phyloP scores from a whole-genome alignment of 2,888 invertebrate species.

The Rhingia rostrata region DNA sequence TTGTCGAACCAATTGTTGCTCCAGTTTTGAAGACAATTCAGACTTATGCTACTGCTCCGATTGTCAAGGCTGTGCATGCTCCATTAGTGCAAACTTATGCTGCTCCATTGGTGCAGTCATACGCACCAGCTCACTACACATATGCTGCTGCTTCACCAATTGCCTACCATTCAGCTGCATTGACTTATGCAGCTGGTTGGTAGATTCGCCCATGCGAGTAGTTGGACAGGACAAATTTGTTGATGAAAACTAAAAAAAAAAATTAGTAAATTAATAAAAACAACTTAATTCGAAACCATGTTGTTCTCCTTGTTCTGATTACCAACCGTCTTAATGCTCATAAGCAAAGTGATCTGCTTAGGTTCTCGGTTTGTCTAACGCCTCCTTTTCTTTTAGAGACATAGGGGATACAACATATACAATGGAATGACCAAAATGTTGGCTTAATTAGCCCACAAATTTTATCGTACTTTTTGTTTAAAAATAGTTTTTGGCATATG shows the following conservation, averaged over 20 bases:
- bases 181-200: conserved; percentile 66
- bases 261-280: not conserved
- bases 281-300: too few relatives aligned
- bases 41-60: conserved; percentile 52
- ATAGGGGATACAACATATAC: too few relatives aligned
- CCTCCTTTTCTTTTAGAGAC: too few relatives aligned
- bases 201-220: not conserved
- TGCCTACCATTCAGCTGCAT: conserved; percentile 6
- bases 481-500: too few relatives aligned
- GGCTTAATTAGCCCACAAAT: too few relatives aligned
- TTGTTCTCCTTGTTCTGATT: too few relatives aligned
- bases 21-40: conserved; percentile 77
- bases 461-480: too few relatives aligned
- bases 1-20: conserved; percentile 78
- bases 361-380: too few relatives aligned
- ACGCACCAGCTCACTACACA: conserved; percentile 19
- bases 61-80: conserved; percentile 23
- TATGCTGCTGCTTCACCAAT: conserved; percentile 72
- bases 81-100: conserved; percentile 65
- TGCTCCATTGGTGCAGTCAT: conserved; percentile 1
- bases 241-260: not conserved
- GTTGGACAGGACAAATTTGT: conserved; percentile 11
- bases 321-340: too few relatives aligned
- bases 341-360: too few relatives aligned
- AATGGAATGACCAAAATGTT: too few relatives aligned